Percentiles rank a stretch among this genome's conserved stretches.
These are phyloP conservation scores for Cordilura impudica DNA, from an alignment of 2,888 invertebrate genomes.

Conservation along the genomic window DNA sequence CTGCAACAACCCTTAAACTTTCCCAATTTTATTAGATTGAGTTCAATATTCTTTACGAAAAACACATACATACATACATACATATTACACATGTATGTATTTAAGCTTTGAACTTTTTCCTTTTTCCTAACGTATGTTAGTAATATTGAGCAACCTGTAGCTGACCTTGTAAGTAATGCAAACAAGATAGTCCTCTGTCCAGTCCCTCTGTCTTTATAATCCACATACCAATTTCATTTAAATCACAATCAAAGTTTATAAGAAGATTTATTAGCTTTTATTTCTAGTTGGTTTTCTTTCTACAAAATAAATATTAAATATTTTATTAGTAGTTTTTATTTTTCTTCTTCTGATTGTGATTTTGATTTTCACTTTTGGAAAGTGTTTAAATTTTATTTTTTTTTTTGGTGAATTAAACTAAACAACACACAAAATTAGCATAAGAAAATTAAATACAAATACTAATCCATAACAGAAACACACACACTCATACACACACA, in stretches of 20 bases:
- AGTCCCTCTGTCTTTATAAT: too few species aligned
- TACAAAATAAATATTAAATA: background rate
- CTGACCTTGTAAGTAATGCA: conserved; percentile 50
- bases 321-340: conserved; percentile 1
- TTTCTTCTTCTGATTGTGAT: background rate
- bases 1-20: too few species aligned
- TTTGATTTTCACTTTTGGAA: conserved; percentile 2
- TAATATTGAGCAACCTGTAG: conserved; percentile 51
- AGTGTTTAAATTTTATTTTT: too few species aligned
- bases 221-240: conserved; percentile 51
- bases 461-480: background rate
- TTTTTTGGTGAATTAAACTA: conserved; percentile 46
- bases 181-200: too few species aligned
- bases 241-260: conserved; percentile 34
- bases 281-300: background rate
- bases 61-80: too few species aligned
- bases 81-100: too few species aligned
- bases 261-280: conserved; percentile 39
- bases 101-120: too few species aligned
- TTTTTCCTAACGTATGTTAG: conserved; percentile 25
- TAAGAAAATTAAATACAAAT: conserved; percentile 34
- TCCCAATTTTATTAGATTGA: too few species aligned
- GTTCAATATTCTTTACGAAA: too few species aligned
- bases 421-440: conserved; percentile 28
- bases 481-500: background rate